Percentiles rank a stretch among this genome's conserved stretches.
phyloP scores from a whole-genome alignment of 1,140 invertebrate genomes.

The Leptopilina boulardi region DNA sequence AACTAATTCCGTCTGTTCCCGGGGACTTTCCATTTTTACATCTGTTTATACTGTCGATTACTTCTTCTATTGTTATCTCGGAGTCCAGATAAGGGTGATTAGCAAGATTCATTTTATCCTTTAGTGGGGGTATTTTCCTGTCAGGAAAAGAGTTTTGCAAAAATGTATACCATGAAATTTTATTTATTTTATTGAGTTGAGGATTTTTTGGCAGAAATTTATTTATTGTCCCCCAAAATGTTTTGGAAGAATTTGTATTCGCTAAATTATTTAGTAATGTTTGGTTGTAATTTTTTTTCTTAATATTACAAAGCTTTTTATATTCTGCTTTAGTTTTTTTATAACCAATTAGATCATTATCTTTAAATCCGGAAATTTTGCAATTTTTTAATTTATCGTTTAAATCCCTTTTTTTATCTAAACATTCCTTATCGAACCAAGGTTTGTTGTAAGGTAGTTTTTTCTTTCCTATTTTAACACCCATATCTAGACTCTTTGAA shows the following conservation, averaged over 20 bases:
- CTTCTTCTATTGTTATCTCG: conserved; percentile 13
- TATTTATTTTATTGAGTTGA: conserved; percentile 53
- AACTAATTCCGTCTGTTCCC: neutral
- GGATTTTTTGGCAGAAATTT: conserved; percentile 51
- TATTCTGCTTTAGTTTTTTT: conserved; percentile 1
- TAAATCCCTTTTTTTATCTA: neutral
- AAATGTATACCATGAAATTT: conserved; percentile 6
- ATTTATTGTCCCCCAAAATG: conserved; percentile 47
- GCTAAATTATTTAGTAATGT: neutral
- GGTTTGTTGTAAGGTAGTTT: neutral
- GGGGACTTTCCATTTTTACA: conserved; percentile 8
- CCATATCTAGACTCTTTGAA: neutral
- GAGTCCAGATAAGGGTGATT: conserved; percentile 23
- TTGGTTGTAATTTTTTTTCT: neutral
- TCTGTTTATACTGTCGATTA: conserved; percentile 3
- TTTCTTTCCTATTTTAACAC: neutral
- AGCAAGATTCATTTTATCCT: neutral
- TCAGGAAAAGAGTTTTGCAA: neutral
- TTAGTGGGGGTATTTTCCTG: neutral
- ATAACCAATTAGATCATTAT: neutral
- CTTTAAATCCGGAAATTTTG: neutral
- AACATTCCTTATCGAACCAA: neutral
- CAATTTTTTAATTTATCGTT: neutral
- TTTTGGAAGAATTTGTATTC: neutral
- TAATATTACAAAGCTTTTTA: neutral